Percentiles rank a stretch among this genome's conserved stretches.
Conservation (phyloP, 2,888 invertebrate species). For the Brenthis daphne region DNA sequence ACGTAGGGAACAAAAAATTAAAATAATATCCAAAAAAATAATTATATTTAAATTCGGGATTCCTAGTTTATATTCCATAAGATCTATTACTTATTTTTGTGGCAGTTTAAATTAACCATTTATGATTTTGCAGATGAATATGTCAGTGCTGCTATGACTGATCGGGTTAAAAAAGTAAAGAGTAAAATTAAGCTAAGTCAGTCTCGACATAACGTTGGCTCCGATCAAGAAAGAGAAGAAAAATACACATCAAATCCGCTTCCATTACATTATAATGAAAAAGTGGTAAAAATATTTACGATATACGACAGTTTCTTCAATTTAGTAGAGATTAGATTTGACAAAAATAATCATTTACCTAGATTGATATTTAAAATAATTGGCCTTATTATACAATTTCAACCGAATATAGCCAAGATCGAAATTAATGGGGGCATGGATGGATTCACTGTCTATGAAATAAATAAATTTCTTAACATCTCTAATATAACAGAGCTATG, state of each 20-base stretch:
- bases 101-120: not conserved
- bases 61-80: no score
- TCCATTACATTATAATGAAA: slow-evolving; percentile 1
- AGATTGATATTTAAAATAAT: slow-evolving; percentile 51
- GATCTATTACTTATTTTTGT: not conserved
- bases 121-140: slow-evolving; percentile 49
- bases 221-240: slow-evolving; percentile 37
- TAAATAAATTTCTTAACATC: slow-evolving; percentile 48
- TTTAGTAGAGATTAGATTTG: slow-evolving; percentile 52
- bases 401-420: slow-evolving; percentile 46
- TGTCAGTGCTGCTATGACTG: slow-evolving; percentile 39
- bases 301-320: slow-evolving; percentile 48
- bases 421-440: slow-evolving; percentile 52
- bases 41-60: no score
- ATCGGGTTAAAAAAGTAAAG: slow-evolving; percentile 45
- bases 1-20: no score
- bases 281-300: slow-evolving; percentile 43
- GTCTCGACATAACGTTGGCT: slow-evolving; percentile 37
- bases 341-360: slow-evolving; percentile 51
- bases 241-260: slow-evolving; percentile 20
- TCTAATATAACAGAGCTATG: slow-evolving; percentile 58
- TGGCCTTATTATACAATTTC: slow-evolving; percentile 50
- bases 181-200: slow-evolving; percentile 37
- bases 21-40: no score
- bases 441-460: slow-evolving; percentile 49